These are phyloP conservation scores for Antitype chi DNA, from an alignment of 2,888 invertebrate genomes.

Conservation along the genomic window DNA sequence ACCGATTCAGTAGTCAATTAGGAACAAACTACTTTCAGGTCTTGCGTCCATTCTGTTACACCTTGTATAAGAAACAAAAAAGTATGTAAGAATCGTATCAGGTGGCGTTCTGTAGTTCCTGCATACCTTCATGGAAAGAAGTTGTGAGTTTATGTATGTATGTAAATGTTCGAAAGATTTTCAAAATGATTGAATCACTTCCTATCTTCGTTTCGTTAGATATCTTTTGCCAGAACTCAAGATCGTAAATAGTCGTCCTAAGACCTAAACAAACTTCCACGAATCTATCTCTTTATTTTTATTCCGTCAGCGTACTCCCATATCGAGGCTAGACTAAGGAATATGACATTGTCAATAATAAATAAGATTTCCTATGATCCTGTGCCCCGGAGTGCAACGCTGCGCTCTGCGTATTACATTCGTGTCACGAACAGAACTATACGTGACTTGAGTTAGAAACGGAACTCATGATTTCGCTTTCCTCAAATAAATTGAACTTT, in stretches of 20 bases:
- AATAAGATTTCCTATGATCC: constrained; percentile 43
- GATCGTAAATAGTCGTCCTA: background rate
- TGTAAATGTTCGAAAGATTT: too few relatives aligned
- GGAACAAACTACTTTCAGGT: too few relatives aligned
- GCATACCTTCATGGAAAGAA: too few relatives aligned
- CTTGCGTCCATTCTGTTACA: too few relatives aligned
- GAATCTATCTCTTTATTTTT: background rate
- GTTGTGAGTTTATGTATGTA: too few relatives aligned
- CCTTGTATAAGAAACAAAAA: too few relatives aligned
- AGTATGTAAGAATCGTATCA: too few relatives aligned
- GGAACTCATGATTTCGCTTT: constrained; percentile 33
- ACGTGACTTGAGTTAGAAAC: constrained; percentile 33
- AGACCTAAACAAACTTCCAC: background rate
- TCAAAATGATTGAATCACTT: background rate
- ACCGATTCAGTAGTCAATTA: too few relatives aligned
- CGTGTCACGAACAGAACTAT: constrained; percentile 30
- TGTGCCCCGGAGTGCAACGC: constrained; percentile 27
- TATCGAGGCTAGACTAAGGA: constrained; percentile 28
- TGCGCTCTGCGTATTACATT: constrained; percentile 21
- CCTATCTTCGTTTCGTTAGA: background rate
- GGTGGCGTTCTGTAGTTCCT: too few relatives aligned
- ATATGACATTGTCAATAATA: constrained; percentile 45
- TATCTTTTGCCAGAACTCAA: background rate
- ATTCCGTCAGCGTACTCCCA: constrained; percentile 8
- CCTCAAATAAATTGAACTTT: constrained; percentile 12